Evolutionary conservation across 1,140 invertebrate species (phyloP).

Genomic region (Steinernema khuongi): DNA sequence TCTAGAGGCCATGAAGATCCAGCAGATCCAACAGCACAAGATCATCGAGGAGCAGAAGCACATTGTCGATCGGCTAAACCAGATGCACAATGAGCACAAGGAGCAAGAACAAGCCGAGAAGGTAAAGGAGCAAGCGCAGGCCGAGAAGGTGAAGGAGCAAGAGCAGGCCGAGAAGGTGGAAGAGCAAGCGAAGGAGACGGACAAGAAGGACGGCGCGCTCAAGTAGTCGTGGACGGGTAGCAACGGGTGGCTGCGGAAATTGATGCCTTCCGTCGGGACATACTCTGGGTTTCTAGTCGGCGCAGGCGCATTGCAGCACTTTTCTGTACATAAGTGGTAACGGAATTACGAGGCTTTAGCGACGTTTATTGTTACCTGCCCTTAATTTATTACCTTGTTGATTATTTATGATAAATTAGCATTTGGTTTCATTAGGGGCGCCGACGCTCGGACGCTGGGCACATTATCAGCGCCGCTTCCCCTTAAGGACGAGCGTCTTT

Average conservation of each 20-base stretch:
- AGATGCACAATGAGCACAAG: conserved; percentile 59
- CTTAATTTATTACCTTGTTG: no score
- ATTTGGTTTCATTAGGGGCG: no score
- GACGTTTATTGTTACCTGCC: no score
- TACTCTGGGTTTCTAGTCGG: no score
- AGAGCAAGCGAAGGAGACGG: conserved; percentile 9
- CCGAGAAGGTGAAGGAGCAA: conserved; percentile 13
- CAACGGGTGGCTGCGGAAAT: no score
- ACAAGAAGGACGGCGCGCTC: not conserved
- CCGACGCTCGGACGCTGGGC: no score
- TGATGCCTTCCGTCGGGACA: no score
- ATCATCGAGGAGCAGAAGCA: conserved; percentile 63
- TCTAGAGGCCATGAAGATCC: conserved; percentile 64
- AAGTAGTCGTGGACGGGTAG: not conserved
- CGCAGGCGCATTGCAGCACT: no score
- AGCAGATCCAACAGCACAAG: conserved; percentile 61
- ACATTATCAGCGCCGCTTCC: not conserved
- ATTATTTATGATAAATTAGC: no score
- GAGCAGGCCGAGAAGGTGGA: conserved; percentile 13
- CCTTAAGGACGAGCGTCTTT: not conserved
- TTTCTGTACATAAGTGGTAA: no score
- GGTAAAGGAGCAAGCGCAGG: not conserved
- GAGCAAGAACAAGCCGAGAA: conserved; percentile 13
- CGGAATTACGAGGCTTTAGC: no score
- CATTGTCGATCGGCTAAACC: conserved; percentile 63